Conservation (phyloP, 2,113 vertebrate genomes). For the Morone saxatilis region DNA sequence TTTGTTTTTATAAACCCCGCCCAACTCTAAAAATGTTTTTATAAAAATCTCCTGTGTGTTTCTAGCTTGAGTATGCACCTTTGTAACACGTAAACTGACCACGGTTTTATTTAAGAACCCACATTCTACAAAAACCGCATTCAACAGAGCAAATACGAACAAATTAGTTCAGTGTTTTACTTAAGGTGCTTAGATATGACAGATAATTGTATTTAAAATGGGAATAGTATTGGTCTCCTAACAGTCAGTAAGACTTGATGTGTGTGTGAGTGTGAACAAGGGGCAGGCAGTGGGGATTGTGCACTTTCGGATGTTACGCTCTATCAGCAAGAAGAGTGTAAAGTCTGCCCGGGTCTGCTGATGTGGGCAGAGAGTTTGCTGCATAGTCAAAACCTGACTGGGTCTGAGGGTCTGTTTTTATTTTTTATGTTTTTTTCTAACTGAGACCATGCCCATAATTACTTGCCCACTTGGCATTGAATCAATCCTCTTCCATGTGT, state of each 20-base stretch:
- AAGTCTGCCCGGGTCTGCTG: slow-evolving; percentile 77
- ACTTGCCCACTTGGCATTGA: slow-evolving; percentile 72
- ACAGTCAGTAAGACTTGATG: slow-evolving; percentile 43
- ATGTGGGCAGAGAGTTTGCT: slow-evolving; percentile 74
- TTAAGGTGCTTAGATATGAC: slow-evolving; percentile 9
- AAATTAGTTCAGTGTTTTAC: slow-evolving; percentile 26
- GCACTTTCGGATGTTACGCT: slow-evolving; percentile 71
- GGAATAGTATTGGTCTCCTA: slow-evolving; percentile 17
- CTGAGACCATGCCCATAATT: slow-evolving; percentile 72
- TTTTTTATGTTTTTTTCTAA: slow-evolving; percentile 21
- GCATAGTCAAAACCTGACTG: slow-evolving; percentile 76
- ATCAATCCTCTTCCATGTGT: slow-evolving; percentile 77
- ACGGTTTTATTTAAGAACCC: slow-evolving; percentile 35
- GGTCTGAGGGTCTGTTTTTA: slow-evolving; percentile 59
- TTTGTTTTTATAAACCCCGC: not conserved
- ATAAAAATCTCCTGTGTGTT: not conserved
- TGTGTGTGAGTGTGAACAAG: slow-evolving; percentile 29
- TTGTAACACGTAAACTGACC: slow-evolving; percentile 4
- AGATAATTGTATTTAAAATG: slow-evolving; percentile 9
- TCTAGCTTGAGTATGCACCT: slow-evolving; percentile 16
- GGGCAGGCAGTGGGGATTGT: slow-evolving; percentile 46
- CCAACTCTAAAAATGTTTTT: too few species aligned
- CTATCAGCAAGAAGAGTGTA: slow-evolving; percentile 74
- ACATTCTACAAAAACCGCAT: slow-evolving; percentile 1
- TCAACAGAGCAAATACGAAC: slow-evolving; percentile 19